Evolutionary conservation across 2,888 invertebrate species (phyloP), one percentile per base, ranked within the genome.

Genomic region (Perizoma flavofasciatum): DNA sequence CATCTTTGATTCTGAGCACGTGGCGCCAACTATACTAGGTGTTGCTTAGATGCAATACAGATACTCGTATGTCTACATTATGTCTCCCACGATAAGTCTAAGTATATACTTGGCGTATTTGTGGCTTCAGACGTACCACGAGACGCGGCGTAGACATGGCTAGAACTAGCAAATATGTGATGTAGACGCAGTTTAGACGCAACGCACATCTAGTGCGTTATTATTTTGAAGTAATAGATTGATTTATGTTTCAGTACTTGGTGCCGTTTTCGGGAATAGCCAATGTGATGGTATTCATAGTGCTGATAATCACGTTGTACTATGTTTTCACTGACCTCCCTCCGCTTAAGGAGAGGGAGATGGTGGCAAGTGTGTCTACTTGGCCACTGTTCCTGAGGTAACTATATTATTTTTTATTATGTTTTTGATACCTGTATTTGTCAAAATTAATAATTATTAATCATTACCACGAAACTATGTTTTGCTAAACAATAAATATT

Each of bases 211-310:
- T n/a, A n/a, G 39, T 4, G 9, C 8, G 3, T 6, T 39, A 7
- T 7, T 6, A 7, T 7, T 39, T 22, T 22, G 22, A 22, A 22
- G 22, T 22, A 22, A 22, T 3, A 22, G 1, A 22, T 22, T 22
- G 22, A 22, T 22, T 22, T 22, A 22, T 22, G 22, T 37, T 58
- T 4, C 51, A 62, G 79, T 95, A 95, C 73, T 86, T 99, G 67
- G 97, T 98, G 9, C 97, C 98, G 0, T 97, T 98, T 81, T 98
- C 98, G 0, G 94, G 96, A 48, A 78, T 97, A 22, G 98, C 98
- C 49, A 98, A 98, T 79, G 68, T 96, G 0, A 93, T 96, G 55
- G 95, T 98, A 77, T 89, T 96, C 0, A 79, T 94, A 0, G 96
- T 97, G 0, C 95, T 98, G 68, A 93, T 89, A 32, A 95, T 98